Percentiles rank a stretch among this genome's conserved stretches.
Evolutionary conservation across 2,888 invertebrate genomes (phyloP).

Genomic region (Neoaliturus tenellus): DNA sequence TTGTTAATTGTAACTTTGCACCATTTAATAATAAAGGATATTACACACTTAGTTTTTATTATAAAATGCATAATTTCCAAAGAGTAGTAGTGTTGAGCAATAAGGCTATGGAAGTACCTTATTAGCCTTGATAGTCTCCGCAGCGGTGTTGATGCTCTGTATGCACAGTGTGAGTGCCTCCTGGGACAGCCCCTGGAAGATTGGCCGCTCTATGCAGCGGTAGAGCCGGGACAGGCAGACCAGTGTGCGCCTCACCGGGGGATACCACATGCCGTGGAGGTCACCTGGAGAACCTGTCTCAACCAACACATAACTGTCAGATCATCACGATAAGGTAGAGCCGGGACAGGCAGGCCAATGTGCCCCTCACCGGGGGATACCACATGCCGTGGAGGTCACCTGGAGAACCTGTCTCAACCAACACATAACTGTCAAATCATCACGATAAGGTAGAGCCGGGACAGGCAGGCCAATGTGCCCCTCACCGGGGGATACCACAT

Average conservation of each 20-base stretch:
- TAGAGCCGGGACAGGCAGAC: conserved; percentile 95
- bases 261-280: conserved; percentile 99
- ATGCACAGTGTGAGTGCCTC: conserved; percentile 96
- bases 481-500: conserved; percentile 99
- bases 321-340: conserved; percentile 93
- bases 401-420: conserved; percentile 88
- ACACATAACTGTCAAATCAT: too few species aligned
- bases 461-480: conserved; percentile 94
- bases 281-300: conserved; percentile 94
- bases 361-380: conserved; percentile 98
- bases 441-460: conserved; percentile 91
- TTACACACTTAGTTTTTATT: too few species aligned
- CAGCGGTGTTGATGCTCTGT: conserved; percentile 90
- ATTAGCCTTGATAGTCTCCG: conserved; percentile 84
- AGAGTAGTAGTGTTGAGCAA: too few species aligned
- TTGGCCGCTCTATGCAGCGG: conserved; percentile 94
- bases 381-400: conserved; percentile 99
- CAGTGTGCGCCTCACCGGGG: conserved; percentile 95
- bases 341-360: conserved; percentile 95
- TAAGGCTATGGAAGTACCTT: too few species aligned
- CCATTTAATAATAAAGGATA: too few species aligned
- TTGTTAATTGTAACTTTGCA: too few species aligned
- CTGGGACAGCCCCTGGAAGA: conserved; percentile 98
- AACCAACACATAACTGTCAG: conserved; percentile 69
- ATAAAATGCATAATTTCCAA: too few species aligned